These are phyloP conservation scores for Thecocarcelia acutangulata DNA, from an alignment of 2,888 invertebrate species.

Conservation along the genomic window DNA sequence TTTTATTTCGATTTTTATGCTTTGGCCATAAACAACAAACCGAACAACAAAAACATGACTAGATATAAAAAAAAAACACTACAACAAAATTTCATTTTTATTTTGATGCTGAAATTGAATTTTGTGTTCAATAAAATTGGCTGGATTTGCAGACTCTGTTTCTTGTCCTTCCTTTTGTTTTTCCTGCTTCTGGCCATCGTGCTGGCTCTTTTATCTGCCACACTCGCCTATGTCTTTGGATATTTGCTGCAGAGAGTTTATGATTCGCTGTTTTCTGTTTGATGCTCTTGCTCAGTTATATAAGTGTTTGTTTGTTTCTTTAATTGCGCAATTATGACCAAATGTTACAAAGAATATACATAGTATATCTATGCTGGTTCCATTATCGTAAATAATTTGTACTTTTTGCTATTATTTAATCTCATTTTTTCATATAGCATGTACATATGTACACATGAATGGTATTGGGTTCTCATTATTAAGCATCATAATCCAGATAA, in stretches of 20 bases:
- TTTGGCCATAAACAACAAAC: conserved; percentile 59
- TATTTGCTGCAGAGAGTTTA: conserved; percentile 8
- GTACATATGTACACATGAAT: too few species aligned
- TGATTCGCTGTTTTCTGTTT: conserved; percentile 23
- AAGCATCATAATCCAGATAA: too few species aligned
- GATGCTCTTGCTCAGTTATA: conserved; percentile 34
- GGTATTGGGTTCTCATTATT: too few species aligned
- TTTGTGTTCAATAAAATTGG: conserved; percentile 70
- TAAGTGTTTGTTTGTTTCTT: conserved; percentile 63
- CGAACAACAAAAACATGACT: conserved; percentile 19
- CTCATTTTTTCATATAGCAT: neutral
- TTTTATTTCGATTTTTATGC: conserved; percentile 51
- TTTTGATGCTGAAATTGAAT: conserved; percentile 71
- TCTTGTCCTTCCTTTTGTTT: conserved; percentile 6
- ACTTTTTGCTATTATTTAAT: conserved; percentile 25
- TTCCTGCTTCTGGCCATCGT: conserved; percentile 27
- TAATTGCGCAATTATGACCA: conserved; percentile 71
- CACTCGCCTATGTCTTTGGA: neutral
- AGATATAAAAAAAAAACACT: conserved; percentile 12
- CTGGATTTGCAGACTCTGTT: conserved; percentile 37
- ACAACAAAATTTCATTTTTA: conserved; percentile 46
- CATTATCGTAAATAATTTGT: conserved; percentile 68
- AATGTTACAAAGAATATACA: conserved; percentile 72
- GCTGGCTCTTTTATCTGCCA: conserved; percentile 40
- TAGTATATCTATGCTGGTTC: conserved; percentile 70